A percentile compares a stretch with the other conserved stretches of the same genome.
These are phyloP conservation scores for Cisticola juncidis DNA, from an alignment of 2,113 vertebrate species.

Conservation along the genomic window DNA sequence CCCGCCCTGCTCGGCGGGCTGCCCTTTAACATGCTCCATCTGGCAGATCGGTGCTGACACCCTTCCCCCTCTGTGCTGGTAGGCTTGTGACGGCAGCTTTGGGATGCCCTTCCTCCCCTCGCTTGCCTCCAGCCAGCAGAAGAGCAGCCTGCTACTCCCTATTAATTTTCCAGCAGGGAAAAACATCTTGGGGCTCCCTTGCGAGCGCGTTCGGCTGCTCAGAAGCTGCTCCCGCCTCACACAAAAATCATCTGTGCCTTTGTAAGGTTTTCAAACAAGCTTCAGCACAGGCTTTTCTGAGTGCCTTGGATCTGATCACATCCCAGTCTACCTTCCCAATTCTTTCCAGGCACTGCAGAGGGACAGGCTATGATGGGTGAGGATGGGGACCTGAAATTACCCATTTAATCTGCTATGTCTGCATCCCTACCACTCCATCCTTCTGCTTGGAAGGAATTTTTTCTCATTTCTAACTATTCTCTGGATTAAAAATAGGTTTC, in stretches of 20 bases:
- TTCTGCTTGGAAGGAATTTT: neutral
- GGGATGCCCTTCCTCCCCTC: constrained; percentile 21
- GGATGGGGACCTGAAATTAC: neutral
- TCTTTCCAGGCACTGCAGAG: neutral
- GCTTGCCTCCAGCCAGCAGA: constrained; percentile 1
- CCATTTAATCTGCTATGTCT: neutral
- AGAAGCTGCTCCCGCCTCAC: neutral
- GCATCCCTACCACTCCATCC: neutral
- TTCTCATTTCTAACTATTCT: neutral
- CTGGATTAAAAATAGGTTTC: neutral
- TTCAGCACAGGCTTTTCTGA: neutral
- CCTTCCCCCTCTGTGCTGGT: constrained; percentile 29
- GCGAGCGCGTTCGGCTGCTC: neutral
- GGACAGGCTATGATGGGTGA: neutral
- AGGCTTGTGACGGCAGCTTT: constrained; percentile 11
- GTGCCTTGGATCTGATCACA: neutral
- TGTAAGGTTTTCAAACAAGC: neutral
- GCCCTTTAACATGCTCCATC: constrained; percentile 67
- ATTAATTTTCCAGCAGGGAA: constrained; percentile 40
- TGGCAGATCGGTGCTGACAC: constrained; percentile 60
- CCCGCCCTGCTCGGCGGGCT: constrained; percentile 37
- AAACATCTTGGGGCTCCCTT: constrained; percentile 55
- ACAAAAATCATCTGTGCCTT: neutral
- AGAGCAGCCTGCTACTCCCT: constrained; percentile 51
- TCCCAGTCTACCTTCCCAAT: neutral